Base-by-base conservation (phyloP, 2,888 invertebrate species). In the Rhingia rostrata region DNA sequence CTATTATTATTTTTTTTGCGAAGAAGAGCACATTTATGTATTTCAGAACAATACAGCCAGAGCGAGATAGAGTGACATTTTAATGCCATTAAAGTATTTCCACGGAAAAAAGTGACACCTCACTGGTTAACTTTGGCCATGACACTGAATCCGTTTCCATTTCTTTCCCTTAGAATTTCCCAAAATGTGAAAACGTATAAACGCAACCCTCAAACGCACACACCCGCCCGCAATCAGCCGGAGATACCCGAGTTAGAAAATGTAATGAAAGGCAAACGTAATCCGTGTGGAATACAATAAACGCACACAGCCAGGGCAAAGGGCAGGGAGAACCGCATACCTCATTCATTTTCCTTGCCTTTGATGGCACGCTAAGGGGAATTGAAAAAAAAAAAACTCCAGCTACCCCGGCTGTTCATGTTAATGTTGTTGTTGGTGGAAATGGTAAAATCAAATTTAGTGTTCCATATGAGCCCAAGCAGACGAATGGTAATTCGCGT, bases 141-240 rank as follows among this genome's bases (percentile, higher is more conserved):
- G 85, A 85, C 77, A 85, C 85, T 85, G 81, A 85, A 85, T 81
- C 54, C 81, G 70, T 67, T 75, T 81, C 77, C 81, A 67, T 81
- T 64, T 72, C 72, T 72, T 72, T 81, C 75, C 85, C 85, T 74
- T 80, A 75, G 70, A 80, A 61, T 84, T 84, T 84, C 74, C 67
- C 43, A 60, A 72, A 41, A 72, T 64, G 47, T 56, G 74, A 81
- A 72, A 67, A 77, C 39, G 9, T 60, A 53, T 56, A 64, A 64
- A 81, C 70, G 56, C 80, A 85, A 75, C 85, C 85, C 84, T 74
- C 67, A 51, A 53, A 70, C 30, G 41, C 14, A 49, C 39, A 10
- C 35, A 61, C 14, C 67, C 77, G 54, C 60, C 77, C 77, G 77
- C 77, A 61, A 74, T 41, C 49, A 41, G 58, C 41, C 67, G 66